These are phyloP conservation scores for Merops nubicus DNA, from an alignment of 2,113 vertebrate species.

Conservation along the genomic window DNA sequence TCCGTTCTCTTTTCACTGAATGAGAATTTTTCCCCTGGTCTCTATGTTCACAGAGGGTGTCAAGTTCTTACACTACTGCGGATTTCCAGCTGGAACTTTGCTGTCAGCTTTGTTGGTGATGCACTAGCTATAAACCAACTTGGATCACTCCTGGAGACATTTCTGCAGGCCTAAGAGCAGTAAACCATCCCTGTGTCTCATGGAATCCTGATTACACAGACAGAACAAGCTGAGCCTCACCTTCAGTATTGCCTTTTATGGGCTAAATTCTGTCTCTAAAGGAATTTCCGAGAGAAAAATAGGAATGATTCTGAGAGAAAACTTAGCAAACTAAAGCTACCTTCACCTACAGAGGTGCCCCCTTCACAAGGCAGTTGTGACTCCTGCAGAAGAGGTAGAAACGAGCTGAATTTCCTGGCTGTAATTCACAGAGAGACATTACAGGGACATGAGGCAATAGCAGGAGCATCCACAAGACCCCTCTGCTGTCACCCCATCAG, in stretches of 20 bases:
- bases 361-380: neutral
- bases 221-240: neutral
- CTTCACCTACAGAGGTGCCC: neutral
- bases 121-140: conserved; percentile 16
- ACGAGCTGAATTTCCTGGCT: neutral
- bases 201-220: neutral
- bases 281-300: neutral
- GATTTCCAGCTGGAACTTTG: conserved; percentile 27
- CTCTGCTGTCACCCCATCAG: neutral
- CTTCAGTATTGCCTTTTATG: neutral
- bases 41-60: neutral
- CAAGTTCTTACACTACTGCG: conserved; percentile 5
- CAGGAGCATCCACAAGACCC: neutral
- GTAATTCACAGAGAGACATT: neutral
- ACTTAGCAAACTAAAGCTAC: neutral
- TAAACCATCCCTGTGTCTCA: neutral
- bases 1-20: neutral
- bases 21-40: neutral
- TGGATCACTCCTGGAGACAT: conserved; percentile 26
- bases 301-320: neutral
- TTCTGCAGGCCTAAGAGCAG: conserved; percentile 15
- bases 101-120: conserved; percentile 54
- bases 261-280: neutral
- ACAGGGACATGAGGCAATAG: neutral
- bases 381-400: neutral